Conservation (phyloP, 1,140 invertebrate species). For the Stratiolaelaps scimitus region DNA sequence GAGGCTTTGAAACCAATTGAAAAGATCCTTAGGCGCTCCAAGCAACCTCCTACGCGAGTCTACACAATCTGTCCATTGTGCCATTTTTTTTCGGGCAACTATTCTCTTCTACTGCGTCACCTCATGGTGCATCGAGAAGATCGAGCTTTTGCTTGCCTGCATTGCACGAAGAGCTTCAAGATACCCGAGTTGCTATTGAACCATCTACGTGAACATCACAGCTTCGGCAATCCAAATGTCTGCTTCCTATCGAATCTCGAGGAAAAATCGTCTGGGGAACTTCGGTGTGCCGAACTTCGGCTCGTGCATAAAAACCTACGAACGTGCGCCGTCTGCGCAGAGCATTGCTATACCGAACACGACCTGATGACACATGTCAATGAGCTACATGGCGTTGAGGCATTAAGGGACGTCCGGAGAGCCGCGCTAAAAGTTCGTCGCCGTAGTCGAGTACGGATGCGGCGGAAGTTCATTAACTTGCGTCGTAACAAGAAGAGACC, state of each 20-base stretch:
- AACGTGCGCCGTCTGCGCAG: slow-evolving; percentile 18
- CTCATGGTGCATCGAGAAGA: slow-evolving; percentile 17
- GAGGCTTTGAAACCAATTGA: slow-evolving; percentile 11
- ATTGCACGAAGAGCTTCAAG: not conserved
- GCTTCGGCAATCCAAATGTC: not conserved
- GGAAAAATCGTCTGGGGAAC: not conserved
- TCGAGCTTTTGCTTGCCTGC: not conserved
- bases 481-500: not conserved
- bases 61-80: slow-evolving; percentile 15
- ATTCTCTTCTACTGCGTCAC: slow-evolving; percentile 5
- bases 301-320: slow-evolving; percentile 6
- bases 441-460: not conserved
- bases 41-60: not conserved
- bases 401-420: not conserved
- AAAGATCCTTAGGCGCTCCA: not conserved
- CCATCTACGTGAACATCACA: slow-evolving; percentile 20
- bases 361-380: slow-evolving; percentile 6
- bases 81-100: slow-evolving; percentile 1
- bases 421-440: not conserved
- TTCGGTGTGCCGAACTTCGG: slow-evolving; percentile 6
- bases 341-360: slow-evolving; percentile 5
- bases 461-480: not conserved
- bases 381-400: not conserved
- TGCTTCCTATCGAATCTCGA: slow-evolving; percentile 22
- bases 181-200: slow-evolving; percentile 3